Evolutionary conservation across 2,888 invertebrate species (phyloP).

Genomic region (Ferdinandea cuprea): DNA sequence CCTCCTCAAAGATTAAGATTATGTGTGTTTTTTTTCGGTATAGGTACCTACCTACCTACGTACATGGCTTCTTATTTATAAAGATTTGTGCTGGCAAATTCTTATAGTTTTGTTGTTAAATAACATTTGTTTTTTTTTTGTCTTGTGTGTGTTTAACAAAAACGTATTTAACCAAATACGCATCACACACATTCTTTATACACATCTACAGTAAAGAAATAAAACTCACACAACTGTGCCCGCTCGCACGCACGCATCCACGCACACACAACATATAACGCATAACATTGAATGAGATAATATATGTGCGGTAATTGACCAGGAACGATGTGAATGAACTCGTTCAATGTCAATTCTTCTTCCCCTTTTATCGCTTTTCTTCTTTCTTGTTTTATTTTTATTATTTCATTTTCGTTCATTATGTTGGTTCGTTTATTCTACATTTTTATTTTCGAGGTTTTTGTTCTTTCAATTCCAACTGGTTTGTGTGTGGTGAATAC

Average conservation of each 20-base stretch:
- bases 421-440: constrained; percentile 48
- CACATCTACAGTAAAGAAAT: not conserved
- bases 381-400: constrained; percentile 14
- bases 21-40: too few relatives aligned
- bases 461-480: not conserved
- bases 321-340: constrained; percentile 83
- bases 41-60: too few relatives aligned
- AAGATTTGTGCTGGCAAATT: constrained; percentile 1
- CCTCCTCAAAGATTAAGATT: not conserved
- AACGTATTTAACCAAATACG: constrained; percentile 39
- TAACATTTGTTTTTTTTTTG: too few relatives aligned
- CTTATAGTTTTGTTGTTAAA: constrained; percentile 1
- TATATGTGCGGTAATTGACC: constrained; percentile 79
- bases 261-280: constrained; percentile 40
- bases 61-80: not conserved
- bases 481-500: not conserved
- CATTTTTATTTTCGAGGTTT: constrained; percentile 25
- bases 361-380: constrained; percentile 52
- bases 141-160: constrained; percentile 10
- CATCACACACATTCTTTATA: constrained; percentile 1
- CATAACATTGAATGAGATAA: constrained; percentile 69
- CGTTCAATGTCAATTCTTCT: constrained; percentile 82
- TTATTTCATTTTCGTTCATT: constrained; percentile 24
- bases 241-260: constrained; percentile 8
- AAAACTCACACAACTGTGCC: constrained; percentile 35